Evolutionary conservation across 2,888 invertebrate genomes (phyloP).

Genomic region (Coenonympha arcania): DNA sequence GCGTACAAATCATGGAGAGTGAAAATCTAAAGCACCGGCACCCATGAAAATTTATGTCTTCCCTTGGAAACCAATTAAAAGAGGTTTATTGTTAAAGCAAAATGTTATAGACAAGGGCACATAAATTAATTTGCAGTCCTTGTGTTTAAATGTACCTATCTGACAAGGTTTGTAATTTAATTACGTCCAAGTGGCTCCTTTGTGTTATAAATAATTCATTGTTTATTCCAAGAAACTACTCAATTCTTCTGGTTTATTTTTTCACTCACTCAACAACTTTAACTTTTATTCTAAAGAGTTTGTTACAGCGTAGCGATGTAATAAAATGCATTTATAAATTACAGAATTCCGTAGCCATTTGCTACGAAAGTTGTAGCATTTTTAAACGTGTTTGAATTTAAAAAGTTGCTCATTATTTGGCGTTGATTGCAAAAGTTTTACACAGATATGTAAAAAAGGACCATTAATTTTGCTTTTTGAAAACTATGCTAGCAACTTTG

Average conservation of each 20-base stretch:
- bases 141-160: not conserved
- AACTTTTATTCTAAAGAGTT: no score
- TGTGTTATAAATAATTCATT: not conserved
- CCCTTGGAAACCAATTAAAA: no score
- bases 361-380: not conserved
- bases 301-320: no score
- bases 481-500: no score
- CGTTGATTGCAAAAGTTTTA: no score
- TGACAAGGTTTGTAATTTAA: not conserved
- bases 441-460: not conserved
- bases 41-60: no score
- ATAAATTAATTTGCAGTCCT: not conserved
- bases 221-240: conserved; percentile 1
- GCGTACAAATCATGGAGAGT: no score
- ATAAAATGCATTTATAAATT: not conserved
- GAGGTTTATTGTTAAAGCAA: not conserved
- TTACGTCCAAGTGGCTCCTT: not conserved
- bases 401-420: no score
- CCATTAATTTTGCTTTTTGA: no score
- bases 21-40: no score
- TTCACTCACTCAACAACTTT: no score
- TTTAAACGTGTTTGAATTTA: not conserved
- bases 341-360: not conserved
- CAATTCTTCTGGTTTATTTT: not conserved
- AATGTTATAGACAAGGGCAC: not conserved